A percentile compares a stretch with the other conserved stretches of the same genome.
Evolutionary conservation across 1,140 invertebrate genomes (phyloP).

Genomic region (Dolichoris vasculosae): DNA sequence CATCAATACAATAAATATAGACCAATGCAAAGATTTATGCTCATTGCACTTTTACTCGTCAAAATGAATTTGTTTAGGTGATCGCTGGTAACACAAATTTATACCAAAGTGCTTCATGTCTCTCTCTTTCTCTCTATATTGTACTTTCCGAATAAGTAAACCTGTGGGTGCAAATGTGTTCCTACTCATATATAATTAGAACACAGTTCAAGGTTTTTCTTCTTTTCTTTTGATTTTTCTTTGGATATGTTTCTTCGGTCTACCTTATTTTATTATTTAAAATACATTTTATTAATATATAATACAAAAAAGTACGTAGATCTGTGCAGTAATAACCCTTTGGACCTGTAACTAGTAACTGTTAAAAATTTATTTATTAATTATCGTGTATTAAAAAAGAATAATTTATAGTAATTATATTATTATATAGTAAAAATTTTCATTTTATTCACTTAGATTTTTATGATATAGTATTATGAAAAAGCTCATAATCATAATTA

Average conservation of each 20-base stretch:
- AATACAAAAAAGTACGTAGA: too few species aligned
- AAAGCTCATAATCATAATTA: not conserved
- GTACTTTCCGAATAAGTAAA: not conserved
- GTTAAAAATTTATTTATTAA: not conserved
- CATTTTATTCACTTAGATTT: too few species aligned
- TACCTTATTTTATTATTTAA: not conserved
- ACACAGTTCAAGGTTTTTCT: not conserved
- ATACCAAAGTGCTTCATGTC: too few species aligned
- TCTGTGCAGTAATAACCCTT: too few species aligned
- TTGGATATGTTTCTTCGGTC: not conserved
- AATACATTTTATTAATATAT: too few species aligned
- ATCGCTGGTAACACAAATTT: not conserved
- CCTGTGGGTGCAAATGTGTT: not conserved
- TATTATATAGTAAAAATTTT: not conserved
- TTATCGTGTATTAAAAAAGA: not conserved
- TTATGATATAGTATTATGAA: not conserved
- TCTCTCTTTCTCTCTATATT: too few species aligned
- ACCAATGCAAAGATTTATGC: conserved; percentile 26
- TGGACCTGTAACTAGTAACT: too few species aligned
- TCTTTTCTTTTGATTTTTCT: not conserved
- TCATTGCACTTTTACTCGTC: not conserved
- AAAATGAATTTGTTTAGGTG: not conserved
- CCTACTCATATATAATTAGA: too few species aligned
- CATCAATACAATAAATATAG: conserved; percentile 31
- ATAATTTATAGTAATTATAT: not conserved